Conservation (phyloP, 2,888 invertebrate genomes). For the Dyspetes luteomarginatus region DNA sequence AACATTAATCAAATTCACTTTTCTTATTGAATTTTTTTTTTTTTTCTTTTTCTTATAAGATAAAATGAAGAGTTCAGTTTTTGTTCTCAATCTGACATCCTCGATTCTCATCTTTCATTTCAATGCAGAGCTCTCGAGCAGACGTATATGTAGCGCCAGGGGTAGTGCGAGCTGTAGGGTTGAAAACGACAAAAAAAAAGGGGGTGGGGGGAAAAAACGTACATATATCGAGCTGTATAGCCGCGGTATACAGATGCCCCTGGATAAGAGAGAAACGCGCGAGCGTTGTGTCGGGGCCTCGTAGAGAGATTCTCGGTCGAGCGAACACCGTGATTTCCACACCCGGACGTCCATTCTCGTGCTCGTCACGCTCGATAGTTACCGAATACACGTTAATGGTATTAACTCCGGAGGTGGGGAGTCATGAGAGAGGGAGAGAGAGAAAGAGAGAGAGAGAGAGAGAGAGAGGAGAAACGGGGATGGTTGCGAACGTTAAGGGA, state of each 20-base stretch:
- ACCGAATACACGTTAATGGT: conserved; percentile 70
- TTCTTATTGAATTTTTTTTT: too few species aligned
- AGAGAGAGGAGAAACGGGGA: conserved; percentile 35
- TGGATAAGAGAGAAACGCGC: not conserved
- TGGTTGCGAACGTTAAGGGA: conserved; percentile 49
- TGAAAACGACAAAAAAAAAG: conserved; percentile 19
- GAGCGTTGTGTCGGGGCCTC: conserved; percentile 31
- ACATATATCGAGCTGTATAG: conserved; percentile 15
- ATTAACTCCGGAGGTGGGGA: conserved; percentile 63
- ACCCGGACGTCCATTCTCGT: conserved; percentile 62
- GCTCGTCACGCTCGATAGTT: conserved; percentile 66
- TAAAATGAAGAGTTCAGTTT: too few species aligned
- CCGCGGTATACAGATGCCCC: conserved; percentile 4
- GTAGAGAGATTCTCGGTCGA: conserved; percentile 62
- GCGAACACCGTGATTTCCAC: conserved; percentile 62
- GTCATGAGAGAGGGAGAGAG: conserved; percentile 38
- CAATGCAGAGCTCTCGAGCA: too few species aligned
- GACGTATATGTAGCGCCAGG: not conserved
- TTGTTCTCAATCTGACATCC: too few species aligned
- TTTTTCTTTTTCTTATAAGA: too few species aligned
- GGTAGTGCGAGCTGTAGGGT: conserved; percentile 38
- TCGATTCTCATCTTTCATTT: too few species aligned
- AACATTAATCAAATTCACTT: too few species aligned
- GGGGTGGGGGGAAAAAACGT: conserved; percentile 9
- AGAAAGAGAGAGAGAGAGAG: conserved; percentile 44